Percentiles rank a stretch among this genome's conserved stretches.
Conservation (phyloP, 1,140 invertebrate genomes). For the Ditylenchus dipsaci region DNA sequence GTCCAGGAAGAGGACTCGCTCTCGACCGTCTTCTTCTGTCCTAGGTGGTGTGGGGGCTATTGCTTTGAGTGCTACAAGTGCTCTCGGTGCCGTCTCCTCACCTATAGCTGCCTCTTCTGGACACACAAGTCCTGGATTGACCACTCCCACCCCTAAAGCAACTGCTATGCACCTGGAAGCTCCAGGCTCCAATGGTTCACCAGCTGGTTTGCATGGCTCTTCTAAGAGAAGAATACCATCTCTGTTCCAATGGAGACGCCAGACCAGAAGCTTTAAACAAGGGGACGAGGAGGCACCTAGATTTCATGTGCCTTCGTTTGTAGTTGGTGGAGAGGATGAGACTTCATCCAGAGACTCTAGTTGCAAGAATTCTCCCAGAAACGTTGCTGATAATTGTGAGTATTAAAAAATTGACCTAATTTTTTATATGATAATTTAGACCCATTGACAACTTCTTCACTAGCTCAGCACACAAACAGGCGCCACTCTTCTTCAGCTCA, state of each 20-base stretch:
- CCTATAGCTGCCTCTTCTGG: neutral
- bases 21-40: neutral
- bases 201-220: neutral
- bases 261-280: neutral
- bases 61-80: constrained; percentile 1
- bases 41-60: constrained; percentile 1
- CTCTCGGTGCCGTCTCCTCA: neutral
- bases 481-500: neutral
- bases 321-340: neutral
- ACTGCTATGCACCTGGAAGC: neutral
- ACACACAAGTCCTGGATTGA: neutral
- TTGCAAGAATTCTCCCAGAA: neutral
- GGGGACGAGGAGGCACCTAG: neutral
- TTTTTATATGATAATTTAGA: neutral
- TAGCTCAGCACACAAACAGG: neutral
- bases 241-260: neutral
- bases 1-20: neutral
- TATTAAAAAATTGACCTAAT: neutral
- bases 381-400: neutral
- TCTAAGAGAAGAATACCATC: neutral
- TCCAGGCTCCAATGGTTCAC: neutral
- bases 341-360: neutral
- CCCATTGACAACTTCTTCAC: neutral
- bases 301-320: neutral
- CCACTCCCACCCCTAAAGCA: neutral